phyloP scores from a whole-genome alignment of 2,888 invertebrate genomes.

The Venusia cambrica region DNA sequence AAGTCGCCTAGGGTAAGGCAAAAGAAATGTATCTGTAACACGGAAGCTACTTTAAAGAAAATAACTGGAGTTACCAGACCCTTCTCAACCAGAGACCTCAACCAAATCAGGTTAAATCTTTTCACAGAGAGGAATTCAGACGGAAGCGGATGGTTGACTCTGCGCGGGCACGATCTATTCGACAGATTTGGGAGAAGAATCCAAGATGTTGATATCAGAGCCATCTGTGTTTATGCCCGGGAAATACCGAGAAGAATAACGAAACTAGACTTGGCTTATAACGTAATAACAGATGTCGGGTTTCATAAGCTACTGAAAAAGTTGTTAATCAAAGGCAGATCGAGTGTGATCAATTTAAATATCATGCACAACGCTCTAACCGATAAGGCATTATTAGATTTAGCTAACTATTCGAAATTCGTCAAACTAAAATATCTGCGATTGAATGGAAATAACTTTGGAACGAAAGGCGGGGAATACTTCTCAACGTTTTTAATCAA shows the following conservation, averaged over 20 bases:
- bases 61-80: constrained; percentile 45
- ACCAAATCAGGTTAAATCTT: constrained; percentile 53
- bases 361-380: constrained; percentile 80
- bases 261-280: constrained; percentile 78
- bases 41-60: constrained; percentile 39
- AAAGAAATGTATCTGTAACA: constrained; percentile 57
- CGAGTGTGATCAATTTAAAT: constrained; percentile 75
- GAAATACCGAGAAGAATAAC: constrained; percentile 64
- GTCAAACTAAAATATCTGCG: constrained; percentile 74
- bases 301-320: constrained; percentile 64
- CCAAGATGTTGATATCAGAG: constrained; percentile 67
- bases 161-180: constrained; percentile 75
- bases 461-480: constrained; percentile 72
- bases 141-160: constrained; percentile 69
- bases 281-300: constrained; percentile 76
- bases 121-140: constrained; percentile 79
- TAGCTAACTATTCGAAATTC: constrained; percentile 54
- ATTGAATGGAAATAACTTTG: constrained; percentile 82
- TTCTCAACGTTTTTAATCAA: constrained; percentile 71
- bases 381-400: constrained; percentile 54
- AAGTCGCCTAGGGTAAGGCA: constrained; percentile 23
- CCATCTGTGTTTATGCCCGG: constrained; percentile 69
- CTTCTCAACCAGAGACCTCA: constrained; percentile 43
- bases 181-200: constrained; percentile 68
- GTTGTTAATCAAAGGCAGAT: constrained; percentile 61